Percentiles rank a stretch among this genome's conserved stretches.
These are phyloP conservation scores for Anthrax anthrax DNA, from an alignment of 2,888 invertebrate genomes.

Conservation along the genomic window DNA sequence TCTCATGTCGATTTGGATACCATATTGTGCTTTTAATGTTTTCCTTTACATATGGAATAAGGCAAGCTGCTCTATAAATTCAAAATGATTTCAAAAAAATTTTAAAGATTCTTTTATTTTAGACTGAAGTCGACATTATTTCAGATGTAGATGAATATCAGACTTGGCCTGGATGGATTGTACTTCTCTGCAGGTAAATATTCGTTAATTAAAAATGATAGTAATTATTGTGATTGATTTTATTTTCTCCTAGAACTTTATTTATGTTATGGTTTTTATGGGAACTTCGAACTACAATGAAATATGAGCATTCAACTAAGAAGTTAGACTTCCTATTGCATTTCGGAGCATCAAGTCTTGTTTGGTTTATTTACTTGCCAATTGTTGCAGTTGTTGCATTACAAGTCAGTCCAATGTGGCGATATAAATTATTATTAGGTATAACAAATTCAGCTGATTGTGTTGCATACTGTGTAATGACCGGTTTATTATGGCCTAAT, in stretches of 20 bases:
- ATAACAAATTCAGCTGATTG: slow-evolving; percentile 93
- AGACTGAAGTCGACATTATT: slow-evolving; percentile 93
- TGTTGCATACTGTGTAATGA: slow-evolving; percentile 87
- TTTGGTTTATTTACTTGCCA: slow-evolving; percentile 96
- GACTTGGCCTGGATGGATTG: slow-evolving; percentile 94
- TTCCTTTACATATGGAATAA: slow-evolving; percentile 91
- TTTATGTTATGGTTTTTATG: slow-evolving; percentile 82
- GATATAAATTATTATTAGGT: slow-evolving; percentile 85
- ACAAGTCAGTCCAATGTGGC: slow-evolving; percentile 88
- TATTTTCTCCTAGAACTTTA: slow-evolving; percentile 38
- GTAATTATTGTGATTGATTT: too few species aligned
- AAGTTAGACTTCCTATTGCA: slow-evolving; percentile 89
- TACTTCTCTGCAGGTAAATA: slow-evolving; percentile 53
- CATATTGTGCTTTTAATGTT: slow-evolving; percentile 82
- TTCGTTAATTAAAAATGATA: too few species aligned
- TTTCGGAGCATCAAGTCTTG: slow-evolving; percentile 92
- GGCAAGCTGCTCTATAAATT: slow-evolving; percentile 45
- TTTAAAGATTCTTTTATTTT: slow-evolving; percentile 19
- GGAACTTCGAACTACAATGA: slow-evolving; percentile 58
- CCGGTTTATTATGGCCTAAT: slow-evolving; percentile 91
- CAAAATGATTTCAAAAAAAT: not conserved
- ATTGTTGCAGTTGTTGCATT: slow-evolving; percentile 85
- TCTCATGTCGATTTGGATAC: slow-evolving; percentile 60
- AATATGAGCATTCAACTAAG: slow-evolving; percentile 62
- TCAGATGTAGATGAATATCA: slow-evolving; percentile 96